These are phyloP conservation scores for Agonopterix arenella DNA, from an alignment of 2,888 invertebrate genomes.

Conservation along the genomic window DNA sequence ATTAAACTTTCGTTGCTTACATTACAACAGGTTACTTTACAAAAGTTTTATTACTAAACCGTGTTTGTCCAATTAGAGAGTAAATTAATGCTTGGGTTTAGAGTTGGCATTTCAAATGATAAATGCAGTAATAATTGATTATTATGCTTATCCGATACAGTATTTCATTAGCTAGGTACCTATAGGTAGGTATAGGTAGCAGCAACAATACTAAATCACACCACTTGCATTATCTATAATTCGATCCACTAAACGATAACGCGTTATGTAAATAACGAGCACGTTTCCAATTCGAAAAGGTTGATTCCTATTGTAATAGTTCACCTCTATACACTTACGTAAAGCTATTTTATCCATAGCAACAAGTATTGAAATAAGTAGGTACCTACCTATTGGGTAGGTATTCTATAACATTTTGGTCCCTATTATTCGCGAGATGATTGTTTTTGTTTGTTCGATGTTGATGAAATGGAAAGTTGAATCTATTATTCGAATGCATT, in stretches of 20 bases:
- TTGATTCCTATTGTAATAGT: conserved; percentile 4
- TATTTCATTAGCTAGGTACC: too few species aligned
- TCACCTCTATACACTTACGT: conserved; percentile 6
- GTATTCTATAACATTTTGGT: neutral
- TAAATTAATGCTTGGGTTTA: neutral
- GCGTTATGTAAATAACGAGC: too few species aligned
- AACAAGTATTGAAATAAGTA: neutral
- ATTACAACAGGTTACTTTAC: conserved; percentile 15
- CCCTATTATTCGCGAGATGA: neutral
- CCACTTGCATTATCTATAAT: too few species aligned
- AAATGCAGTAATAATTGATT: too few species aligned
- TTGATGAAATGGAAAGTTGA: conserved; percentile 4
- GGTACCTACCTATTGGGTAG: neutral
- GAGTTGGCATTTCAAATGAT: too few species aligned
- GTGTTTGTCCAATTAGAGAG: neutral
- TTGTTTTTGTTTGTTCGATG: conserved; percentile 6
- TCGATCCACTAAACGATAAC: too few species aligned
- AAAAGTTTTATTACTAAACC: neutral
- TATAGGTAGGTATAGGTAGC: too few species aligned
- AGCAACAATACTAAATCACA: too few species aligned
- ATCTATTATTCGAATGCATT: conserved; percentile 1
- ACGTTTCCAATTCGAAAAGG: neutral
- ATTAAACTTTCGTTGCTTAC: conserved; percentile 41
- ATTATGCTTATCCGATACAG: too few species aligned
- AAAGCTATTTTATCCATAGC: conserved; percentile 1